These are phyloP conservation scores for Hoplias malabaricus DNA, from an alignment of 2,113 vertebrate species.

Conservation along the genomic window DNA sequence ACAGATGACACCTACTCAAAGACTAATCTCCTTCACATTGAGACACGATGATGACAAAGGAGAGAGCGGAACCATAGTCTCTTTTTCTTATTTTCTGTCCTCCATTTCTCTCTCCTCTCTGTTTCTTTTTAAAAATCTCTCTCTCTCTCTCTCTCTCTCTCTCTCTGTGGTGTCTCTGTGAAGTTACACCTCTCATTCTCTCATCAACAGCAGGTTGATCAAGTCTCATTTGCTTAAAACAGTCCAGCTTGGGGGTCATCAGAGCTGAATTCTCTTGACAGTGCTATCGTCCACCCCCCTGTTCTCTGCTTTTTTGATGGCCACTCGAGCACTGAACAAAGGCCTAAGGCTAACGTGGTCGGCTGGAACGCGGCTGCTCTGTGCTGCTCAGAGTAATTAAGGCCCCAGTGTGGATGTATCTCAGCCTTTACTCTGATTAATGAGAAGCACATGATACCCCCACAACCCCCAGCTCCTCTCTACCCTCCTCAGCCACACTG, in stretches of 20 bases:
- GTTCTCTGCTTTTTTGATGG: not conserved
- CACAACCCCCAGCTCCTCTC: not conserved
- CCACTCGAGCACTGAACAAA: not conserved
- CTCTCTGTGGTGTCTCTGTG: not conserved
- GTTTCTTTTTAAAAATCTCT: no score
- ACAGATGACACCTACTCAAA: constrained; percentile 18
- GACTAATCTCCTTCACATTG: constrained; percentile 20
- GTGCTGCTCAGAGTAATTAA: not conserved
- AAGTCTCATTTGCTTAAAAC: not conserved
- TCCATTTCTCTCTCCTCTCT: no score
- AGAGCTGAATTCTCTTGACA: not conserved
- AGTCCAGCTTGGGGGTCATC: not conserved
- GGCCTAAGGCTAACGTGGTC: not conserved
- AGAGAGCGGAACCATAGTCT: not conserved
- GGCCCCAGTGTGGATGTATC: not conserved
- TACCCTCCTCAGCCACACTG: not conserved
- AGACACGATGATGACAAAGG: not conserved
- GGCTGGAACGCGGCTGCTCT: not conserved
- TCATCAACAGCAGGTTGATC: not conserved
- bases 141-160: no score
- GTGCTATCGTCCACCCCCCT: not conserved
- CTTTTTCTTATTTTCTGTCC: no score
- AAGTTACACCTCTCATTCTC: not conserved
- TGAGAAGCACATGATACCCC: not conserved
- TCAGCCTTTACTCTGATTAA: not conserved